Evolutionary conservation across 2,113 vertebrate species (phyloP).

Genomic region (Carassius carassius): DNA sequence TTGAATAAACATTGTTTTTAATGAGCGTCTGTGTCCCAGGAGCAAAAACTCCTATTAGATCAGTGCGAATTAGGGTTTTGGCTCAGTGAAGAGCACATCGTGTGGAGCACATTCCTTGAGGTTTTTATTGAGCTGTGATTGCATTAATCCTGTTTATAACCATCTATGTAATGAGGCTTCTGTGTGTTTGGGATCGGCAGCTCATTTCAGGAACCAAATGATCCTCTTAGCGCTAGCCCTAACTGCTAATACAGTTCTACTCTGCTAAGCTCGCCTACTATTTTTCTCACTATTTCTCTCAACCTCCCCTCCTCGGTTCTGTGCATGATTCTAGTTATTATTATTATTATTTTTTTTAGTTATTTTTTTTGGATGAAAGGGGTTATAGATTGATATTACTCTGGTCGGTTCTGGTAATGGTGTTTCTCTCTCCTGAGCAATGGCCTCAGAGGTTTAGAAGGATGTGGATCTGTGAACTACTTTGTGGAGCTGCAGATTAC

Average conservation of each 20-base stretch:
- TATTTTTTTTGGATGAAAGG: slow-evolving; percentile 54
- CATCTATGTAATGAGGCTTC: slow-evolving; percentile 52
- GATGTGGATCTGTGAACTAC: background rate
- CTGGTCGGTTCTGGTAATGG: slow-evolving; percentile 42
- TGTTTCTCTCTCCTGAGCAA: slow-evolving; percentile 27
- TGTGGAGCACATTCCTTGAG: slow-evolving; percentile 37
- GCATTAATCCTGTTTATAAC: slow-evolving; percentile 56
- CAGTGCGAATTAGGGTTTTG: slow-evolving; percentile 49
- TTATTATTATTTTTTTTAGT: background rate
- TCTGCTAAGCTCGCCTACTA: slow-evolving; percentile 35
- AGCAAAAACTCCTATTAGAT: slow-evolving; percentile 50
- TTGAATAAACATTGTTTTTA: slow-evolving; percentile 55
- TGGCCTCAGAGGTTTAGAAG: background rate
- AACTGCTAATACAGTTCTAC: slow-evolving; percentile 47
- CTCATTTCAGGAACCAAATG: slow-evolving; percentile 54
- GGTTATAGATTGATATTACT: slow-evolving; percentile 62
- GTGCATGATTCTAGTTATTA: slow-evolving; percentile 55
- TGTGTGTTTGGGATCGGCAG: slow-evolving; percentile 47
- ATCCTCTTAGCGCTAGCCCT: slow-evolving; percentile 49
- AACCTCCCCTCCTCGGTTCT: slow-evolving; percentile 49
- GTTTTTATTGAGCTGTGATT: slow-evolving; percentile 55
- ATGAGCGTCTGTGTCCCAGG: slow-evolving; percentile 50
- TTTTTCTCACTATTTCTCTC: slow-evolving; percentile 3
- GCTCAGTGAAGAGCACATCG: slow-evolving; percentile 47
- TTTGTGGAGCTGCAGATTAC: background rate